Percentiles rank a stretch among this genome's conserved stretches.
phyloP scores from a whole-genome alignment of 1,140 invertebrate genomes.

The Drosophila guanche region DNA sequence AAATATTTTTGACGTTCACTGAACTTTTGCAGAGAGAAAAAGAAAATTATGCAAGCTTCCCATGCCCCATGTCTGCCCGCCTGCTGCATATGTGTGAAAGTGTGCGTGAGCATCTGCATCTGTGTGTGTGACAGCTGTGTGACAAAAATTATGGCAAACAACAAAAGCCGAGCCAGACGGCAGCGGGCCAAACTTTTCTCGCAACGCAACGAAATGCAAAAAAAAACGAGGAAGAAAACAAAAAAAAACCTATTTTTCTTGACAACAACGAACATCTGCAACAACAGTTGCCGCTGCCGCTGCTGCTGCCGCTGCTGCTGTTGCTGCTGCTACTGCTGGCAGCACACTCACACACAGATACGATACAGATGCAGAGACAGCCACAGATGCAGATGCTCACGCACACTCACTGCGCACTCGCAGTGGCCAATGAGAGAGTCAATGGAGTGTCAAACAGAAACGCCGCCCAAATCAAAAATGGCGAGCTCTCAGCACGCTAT shows the following conservation, averaged over 20 bases:
- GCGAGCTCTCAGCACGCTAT: constrained; percentile 59
- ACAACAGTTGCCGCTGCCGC: constrained; percentile 28
- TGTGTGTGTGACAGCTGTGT: constrained; percentile 74
- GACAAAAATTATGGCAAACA: constrained; percentile 79
- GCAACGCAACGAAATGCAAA: constrained; percentile 47
- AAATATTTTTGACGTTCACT: constrained; percentile 83
- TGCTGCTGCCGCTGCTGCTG: neutral
- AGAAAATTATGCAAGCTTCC: constrained; percentile 77
- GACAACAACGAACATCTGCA: constrained; percentile 78
- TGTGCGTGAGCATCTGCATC: constrained; percentile 18
- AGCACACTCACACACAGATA: constrained; percentile 10
- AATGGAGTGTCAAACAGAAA: constrained; percentile 54
- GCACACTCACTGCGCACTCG: constrained; percentile 57
- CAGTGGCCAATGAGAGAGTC: constrained; percentile 72
- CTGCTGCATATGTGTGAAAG: constrained; percentile 25
- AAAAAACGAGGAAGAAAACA: constrained; percentile 19
- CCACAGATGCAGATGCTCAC: neutral
- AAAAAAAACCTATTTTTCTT: constrained; percentile 45
- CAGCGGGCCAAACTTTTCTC: constrained; percentile 61
- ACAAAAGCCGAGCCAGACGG: constrained; percentile 67
- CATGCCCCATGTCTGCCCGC: neutral
- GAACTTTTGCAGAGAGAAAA: constrained; percentile 65
- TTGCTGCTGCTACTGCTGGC: neutral
- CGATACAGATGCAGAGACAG: constrained; percentile 1
- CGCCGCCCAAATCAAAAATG: constrained; percentile 82